Evolutionary conservation across 2,888 invertebrate species (phyloP).

Genomic region (Tiliacea aurago): DNA sequence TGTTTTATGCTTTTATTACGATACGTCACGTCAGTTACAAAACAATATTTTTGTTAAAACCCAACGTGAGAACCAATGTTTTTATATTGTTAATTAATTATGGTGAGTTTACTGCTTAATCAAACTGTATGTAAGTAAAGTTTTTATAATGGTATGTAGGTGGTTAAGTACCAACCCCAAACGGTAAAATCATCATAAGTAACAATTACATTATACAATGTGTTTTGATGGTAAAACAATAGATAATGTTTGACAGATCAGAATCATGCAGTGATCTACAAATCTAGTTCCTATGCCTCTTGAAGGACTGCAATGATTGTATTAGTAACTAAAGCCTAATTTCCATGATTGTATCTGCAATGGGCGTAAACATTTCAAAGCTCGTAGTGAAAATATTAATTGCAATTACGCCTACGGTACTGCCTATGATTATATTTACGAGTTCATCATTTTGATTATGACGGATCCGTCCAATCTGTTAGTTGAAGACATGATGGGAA

Average conservation of each 20-base stretch:
- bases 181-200: neutral
- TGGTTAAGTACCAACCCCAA: neutral
- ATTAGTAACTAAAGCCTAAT: constrained; percentile 1
- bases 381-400: constrained; percentile 40
- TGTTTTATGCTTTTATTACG: constrained; percentile 41
- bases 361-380: constrained; percentile 23
- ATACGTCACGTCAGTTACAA: constrained; percentile 29
- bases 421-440: constrained; percentile 42
- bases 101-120: constrained; percentile 16
- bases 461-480: constrained; percentile 48
- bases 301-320: neutral
- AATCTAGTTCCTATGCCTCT: neutral
- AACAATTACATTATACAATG: neutral
- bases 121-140: neutral
- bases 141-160: neutral
- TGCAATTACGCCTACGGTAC: constrained; percentile 30
- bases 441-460: constrained; percentile 53
- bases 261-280: constrained; percentile 5
- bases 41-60: constrained; percentile 5
- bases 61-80: neutral
- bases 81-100: neutral
- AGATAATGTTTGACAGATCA: constrained; percentile 8
- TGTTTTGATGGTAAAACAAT: neutral
- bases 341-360: constrained; percentile 13
- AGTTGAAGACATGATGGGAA: constrained; percentile 61